These are phyloP conservation scores for Ophion ellenae DNA, from an alignment of 2,888 invertebrate genomes.

Conservation along the genomic window DNA sequence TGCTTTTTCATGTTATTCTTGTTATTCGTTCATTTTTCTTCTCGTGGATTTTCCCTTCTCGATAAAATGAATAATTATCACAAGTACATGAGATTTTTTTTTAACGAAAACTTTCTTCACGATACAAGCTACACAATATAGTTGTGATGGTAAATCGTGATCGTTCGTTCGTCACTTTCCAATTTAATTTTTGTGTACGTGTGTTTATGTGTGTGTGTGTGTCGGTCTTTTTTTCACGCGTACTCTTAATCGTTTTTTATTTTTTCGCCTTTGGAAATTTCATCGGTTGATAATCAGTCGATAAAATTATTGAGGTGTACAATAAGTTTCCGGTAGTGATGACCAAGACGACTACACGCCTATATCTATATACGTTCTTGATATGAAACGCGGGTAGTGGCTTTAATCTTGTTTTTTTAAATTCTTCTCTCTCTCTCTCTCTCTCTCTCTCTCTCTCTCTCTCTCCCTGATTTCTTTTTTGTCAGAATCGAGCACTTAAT, in stretches of 20 bases:
- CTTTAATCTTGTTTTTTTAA: conserved; percentile 5
- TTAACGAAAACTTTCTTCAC: conserved; percentile 58
- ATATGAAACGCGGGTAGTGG: conserved; percentile 64
- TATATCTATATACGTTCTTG: conserved; percentile 61
- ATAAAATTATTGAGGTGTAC: conserved; percentile 64
- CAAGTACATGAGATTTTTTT: conserved; percentile 56
- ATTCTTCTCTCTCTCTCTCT: background rate
- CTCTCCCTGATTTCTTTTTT: background rate
- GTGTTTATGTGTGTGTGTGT: background rate
- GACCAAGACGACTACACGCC: conserved; percentile 59
- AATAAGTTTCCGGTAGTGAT: conserved; percentile 58
- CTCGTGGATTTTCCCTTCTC: conserved; percentile 21
- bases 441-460: background rate
- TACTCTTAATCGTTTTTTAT: conserved; percentile 17
- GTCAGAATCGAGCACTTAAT: conserved; percentile 51
- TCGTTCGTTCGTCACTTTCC: conserved; percentile 32
- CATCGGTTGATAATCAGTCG: conserved; percentile 48
- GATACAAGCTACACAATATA: conserved; percentile 62
- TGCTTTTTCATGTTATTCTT: background rate
- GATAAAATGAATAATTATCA: conserved; percentile 62
- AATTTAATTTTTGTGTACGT: conserved; percentile 12
- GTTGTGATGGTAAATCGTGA: conserved; percentile 53
- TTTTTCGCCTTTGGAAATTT: conserved; percentile 20
- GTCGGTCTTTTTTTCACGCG: background rate
- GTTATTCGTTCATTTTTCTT: conserved; percentile 4